phyloP scores from a whole-genome alignment of 2,797 vertebrate species.

The Periophthalmus magnuspinnatus region DNA sequence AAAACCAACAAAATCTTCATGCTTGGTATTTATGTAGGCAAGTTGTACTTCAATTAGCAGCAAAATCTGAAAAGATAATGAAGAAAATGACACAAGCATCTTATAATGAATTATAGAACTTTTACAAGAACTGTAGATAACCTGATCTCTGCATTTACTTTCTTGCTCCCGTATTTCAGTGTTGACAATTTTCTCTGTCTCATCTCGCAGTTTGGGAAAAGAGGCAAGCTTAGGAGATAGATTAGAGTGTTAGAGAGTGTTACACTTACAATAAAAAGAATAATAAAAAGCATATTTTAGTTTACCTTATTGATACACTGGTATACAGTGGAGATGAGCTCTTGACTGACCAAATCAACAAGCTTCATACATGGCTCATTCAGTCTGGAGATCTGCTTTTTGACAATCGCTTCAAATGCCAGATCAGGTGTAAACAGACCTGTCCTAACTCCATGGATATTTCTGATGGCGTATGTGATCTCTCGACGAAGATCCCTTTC shows the following conservation, averaged over 20 bases:
- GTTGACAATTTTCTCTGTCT: constrained; percentile 87
- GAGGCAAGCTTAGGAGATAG: constrained; percentile 79
- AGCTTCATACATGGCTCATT: constrained; percentile 88
- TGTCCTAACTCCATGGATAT: constrained; percentile 90
- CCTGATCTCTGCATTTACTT: constrained; percentile 91
- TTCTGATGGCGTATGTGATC: constrained; percentile 95
- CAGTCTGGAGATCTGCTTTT: constrained; percentile 87
- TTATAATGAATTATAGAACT: constrained; percentile 1
- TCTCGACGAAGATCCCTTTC: constrained; percentile 87
- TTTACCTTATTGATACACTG: constrained; percentile 89
- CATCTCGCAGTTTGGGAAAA: constrained; percentile 87
- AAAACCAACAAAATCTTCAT: constrained; percentile 94
- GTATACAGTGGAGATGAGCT: constrained; percentile 86
- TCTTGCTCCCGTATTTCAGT: constrained; percentile 87
- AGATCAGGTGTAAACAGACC: constrained; percentile 91
- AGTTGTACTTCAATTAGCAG: constrained; percentile 91
- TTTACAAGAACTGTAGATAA: constrained; percentile 39
- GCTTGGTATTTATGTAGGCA: constrained; percentile 95
- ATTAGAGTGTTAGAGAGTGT: no score
- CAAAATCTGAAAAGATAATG: constrained; percentile 77
- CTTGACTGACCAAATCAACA: constrained; percentile 89
- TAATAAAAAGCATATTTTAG: neutral
- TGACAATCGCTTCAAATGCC: constrained; percentile 94
- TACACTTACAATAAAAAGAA: neutral
- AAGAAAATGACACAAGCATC: neutral